Conservation (phyloP, 1,140 invertebrate species). For the Lineus longissimus region DNA sequence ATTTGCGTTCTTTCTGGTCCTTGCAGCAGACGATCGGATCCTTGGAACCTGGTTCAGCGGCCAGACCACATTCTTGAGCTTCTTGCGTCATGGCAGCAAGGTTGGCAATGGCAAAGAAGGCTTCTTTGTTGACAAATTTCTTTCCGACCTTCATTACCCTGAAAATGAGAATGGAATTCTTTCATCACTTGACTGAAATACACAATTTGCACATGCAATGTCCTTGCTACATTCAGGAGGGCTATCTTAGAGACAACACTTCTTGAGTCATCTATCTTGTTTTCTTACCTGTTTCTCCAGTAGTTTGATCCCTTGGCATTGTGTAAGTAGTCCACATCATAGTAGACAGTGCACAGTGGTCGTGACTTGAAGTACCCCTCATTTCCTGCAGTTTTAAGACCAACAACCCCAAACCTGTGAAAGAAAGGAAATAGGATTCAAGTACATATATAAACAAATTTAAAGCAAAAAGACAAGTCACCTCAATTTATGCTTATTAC, state of each 20-base stretch:
- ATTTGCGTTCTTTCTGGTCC: constrained; percentile 82
- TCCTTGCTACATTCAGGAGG: constrained; percentile 4
- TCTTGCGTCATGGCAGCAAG: constrained; percentile 63
- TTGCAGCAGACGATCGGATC: constrained; percentile 76
- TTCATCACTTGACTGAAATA: not conserved
- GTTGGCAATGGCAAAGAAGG: constrained; percentile 85
- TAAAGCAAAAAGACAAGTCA: no score
- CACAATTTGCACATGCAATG: not conserved
- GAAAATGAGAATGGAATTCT: constrained; percentile 7
- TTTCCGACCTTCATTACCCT: constrained; percentile 66
- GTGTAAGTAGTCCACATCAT: constrained; percentile 91
- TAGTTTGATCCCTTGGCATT: constrained; percentile 99
- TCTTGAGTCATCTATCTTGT: no score
- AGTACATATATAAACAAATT: no score
- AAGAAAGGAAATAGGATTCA: constrained; percentile 14
- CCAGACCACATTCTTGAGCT: constrained; percentile 88
- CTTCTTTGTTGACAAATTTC: constrained; percentile 63
- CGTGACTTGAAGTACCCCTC: constrained; percentile 77
- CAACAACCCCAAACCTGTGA: constrained; percentile 84
- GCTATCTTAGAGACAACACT: no score
- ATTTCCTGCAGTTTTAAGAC: constrained; percentile 81
- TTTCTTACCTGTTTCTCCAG: constrained; percentile 89
- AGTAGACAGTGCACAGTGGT: constrained; percentile 89
- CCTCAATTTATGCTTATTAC: no score
- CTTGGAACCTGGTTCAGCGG: constrained; percentile 78